Evolutionary conservation across 2,888 invertebrate species (phyloP).

Genomic region (Mythimna vitellina): DNA sequence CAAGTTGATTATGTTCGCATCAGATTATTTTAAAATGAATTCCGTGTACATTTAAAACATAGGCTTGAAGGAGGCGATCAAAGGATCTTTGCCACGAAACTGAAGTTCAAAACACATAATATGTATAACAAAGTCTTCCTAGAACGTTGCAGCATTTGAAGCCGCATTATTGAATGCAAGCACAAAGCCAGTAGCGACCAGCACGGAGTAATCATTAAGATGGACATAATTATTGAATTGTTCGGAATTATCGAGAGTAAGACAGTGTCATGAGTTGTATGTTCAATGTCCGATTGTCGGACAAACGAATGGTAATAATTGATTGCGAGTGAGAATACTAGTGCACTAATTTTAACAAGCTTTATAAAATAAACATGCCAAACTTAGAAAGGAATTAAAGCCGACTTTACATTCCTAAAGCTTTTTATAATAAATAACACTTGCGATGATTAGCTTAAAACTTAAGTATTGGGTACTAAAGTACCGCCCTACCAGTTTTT

Average conservation of each 20-base stretch:
- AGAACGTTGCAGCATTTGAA: constrained; percentile 51
- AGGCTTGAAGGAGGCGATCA: not conserved
- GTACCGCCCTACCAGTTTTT: constrained; percentile 66
- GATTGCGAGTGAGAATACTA: constrained; percentile 57
- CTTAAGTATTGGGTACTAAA: constrained; percentile 68
- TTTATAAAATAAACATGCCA: constrained; percentile 80
- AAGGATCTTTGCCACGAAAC: not conserved
- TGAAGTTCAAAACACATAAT: constrained; percentile 29
- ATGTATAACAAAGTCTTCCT: constrained; percentile 64
- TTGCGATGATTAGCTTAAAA: constrained; percentile 61
- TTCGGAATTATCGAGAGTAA: constrained; percentile 57
- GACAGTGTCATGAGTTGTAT: constrained; percentile 63
- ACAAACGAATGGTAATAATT: constrained; percentile 51
- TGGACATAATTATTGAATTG: constrained; percentile 64
- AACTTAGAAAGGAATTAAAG: constrained; percentile 75
- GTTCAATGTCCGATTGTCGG: constrained; percentile 48
- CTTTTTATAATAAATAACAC: constrained; percentile 69
- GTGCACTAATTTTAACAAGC: constrained; percentile 68
- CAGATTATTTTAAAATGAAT: constrained; percentile 26
- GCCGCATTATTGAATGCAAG: constrained; percentile 59
- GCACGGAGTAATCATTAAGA: constrained; percentile 51
- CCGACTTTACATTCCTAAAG: constrained; percentile 83
- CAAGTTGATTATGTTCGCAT: constrained; percentile 23
- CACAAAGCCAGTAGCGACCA: constrained; percentile 59
- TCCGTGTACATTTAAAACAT: constrained; percentile 11